phyloP scores from a whole-genome alignment of 2,888 invertebrate species.

The Morpho helenor region DNA sequence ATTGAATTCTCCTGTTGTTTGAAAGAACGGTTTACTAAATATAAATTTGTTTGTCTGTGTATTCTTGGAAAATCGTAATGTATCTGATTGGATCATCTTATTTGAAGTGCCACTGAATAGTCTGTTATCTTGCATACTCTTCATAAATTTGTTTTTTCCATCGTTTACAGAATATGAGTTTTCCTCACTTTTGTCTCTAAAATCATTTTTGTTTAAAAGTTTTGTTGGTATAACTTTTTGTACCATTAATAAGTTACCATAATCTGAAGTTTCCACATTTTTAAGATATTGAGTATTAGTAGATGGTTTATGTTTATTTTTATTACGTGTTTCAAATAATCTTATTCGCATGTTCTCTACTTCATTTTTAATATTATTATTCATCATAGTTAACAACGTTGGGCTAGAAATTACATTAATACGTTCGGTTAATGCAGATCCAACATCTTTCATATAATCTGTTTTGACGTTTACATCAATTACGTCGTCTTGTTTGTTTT shows the following conservation, averaged over 20 bases:
- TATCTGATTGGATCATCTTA: background rate
- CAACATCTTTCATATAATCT: background rate
- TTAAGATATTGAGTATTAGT: too few species aligned
- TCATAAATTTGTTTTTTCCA: too few species aligned
- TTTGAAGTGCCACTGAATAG: background rate
- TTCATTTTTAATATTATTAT: constrained; percentile 24
- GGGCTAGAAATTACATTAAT: constrained; percentile 1
- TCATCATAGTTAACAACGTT: constrained; percentile 2
- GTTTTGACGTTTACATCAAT: constrained; percentile 10
- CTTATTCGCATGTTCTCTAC: constrained; percentile 23
- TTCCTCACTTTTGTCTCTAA: background rate
- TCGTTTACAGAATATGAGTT: constrained; percentile 1
- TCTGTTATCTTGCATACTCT: background rate
- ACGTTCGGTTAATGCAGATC: background rate
- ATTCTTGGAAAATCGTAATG: background rate
- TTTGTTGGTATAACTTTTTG: too few species aligned
- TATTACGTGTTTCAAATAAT: constrained; percentile 4
- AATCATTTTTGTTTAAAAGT: background rate
- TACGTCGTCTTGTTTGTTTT: constrained; percentile 7
- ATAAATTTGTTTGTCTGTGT: background rate
- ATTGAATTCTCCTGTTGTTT: background rate
- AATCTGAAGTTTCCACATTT: too few species aligned
- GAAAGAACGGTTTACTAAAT: background rate
- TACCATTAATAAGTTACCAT: too few species aligned
- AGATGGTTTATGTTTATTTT: too few species aligned